Evolutionary conservation across 1,140 invertebrate genomes (phyloP).

Genomic region (Drosophila pseudoananassae): DNA sequence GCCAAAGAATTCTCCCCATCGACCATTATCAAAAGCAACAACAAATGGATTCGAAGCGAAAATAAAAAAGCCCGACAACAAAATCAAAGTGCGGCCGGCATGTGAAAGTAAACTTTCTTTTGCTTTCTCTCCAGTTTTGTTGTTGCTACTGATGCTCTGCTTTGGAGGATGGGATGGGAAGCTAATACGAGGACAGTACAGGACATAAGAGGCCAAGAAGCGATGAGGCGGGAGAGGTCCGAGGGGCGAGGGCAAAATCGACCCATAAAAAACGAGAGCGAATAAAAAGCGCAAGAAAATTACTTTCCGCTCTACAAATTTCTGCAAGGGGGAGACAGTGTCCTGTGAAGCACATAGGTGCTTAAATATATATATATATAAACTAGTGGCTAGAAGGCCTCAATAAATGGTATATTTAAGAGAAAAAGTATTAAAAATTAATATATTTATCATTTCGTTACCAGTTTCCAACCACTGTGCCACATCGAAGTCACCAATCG

Average conservation of each 20-base stretch:
- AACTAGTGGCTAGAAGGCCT: no score
- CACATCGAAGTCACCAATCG: conserved; percentile 35
- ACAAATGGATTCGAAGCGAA: conserved; percentile 11
- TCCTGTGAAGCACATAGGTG: conserved; percentile 4
- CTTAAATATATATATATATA: no score
- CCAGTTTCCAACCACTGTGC: conserved; percentile 16
- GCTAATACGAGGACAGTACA: conserved; percentile 52
- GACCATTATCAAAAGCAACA: conserved; percentile 2
- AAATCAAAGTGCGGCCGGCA: conserved; percentile 74
- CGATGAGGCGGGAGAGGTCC: not conserved
- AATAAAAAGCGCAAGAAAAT: conserved; percentile 80
- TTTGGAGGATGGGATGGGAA: conserved; percentile 7
- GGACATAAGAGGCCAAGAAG: conserved; percentile 14
- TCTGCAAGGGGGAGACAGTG: conserved; percentile 8
- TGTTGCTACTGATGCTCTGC: conserved; percentile 21
- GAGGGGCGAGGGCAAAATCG: conserved; percentile 44
- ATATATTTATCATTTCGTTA: not conserved
- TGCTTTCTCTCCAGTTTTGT: conserved; percentile 19
- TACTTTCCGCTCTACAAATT: conserved; percentile 80
- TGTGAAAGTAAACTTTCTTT: conserved; percentile 69
- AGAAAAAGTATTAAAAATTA: no score
- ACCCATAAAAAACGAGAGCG: conserved; percentile 69
- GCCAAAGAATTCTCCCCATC: conserved; percentile 12
- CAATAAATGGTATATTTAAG: no score
- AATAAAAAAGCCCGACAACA: conserved; percentile 61